Conservation (phyloP, 1,140 invertebrate species). For the Venturia canescens region DNA sequence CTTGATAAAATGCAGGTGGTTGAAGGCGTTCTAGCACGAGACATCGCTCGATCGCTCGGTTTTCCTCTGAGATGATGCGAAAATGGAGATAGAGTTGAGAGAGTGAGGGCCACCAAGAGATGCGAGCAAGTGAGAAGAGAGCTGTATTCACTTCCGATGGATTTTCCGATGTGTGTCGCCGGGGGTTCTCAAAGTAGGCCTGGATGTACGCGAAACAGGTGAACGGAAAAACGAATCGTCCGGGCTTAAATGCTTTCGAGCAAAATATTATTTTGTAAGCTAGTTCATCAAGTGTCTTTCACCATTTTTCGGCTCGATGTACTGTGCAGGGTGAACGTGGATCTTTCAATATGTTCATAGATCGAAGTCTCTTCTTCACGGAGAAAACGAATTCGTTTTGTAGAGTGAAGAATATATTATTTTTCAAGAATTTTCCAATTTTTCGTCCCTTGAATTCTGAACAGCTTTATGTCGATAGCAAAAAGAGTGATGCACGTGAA, state of each 20-base stretch:
- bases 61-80: slow-evolving; percentile 16
- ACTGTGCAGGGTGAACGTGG: too few species aligned
- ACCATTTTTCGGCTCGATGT: too few species aligned
- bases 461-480: too few species aligned
- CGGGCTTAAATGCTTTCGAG: not conserved
- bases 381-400: too few species aligned
- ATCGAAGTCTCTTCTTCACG: too few species aligned
- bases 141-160: slow-evolving; percentile 59
- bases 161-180: slow-evolving; percentile 64
- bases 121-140: not conserved
- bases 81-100: slow-evolving; percentile 16
- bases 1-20: not conserved
- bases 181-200: slow-evolving; percentile 65
- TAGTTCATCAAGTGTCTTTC: too few species aligned
- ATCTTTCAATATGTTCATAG: too few species aligned
- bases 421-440: too few species aligned
- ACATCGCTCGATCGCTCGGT: slow-evolving; percentile 4
- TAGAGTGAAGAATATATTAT: too few species aligned
- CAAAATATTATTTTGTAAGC: too few species aligned
- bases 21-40: not conserved
- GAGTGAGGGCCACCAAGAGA: not conserved
- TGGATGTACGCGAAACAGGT: not conserved
- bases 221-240: not conserved
- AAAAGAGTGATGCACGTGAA: too few species aligned
- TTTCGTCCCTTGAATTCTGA: too few species aligned